Conservation (phyloP, 2,113 vertebrate species). For the Dunckerocampus dactyliophorus region DNA sequence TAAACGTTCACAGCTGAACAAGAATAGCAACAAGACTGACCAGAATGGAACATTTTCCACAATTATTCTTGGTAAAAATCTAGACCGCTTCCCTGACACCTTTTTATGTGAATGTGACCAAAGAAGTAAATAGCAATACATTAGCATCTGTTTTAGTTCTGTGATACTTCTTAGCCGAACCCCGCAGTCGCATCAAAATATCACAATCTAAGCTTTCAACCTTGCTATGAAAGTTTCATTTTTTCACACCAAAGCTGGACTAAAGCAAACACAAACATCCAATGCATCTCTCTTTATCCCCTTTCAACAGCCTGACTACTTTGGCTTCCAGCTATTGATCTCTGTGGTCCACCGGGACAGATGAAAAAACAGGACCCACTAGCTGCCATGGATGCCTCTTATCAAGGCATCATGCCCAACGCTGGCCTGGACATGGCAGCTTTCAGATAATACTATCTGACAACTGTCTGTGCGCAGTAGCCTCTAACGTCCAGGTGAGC, state of each 20-base stretch:
- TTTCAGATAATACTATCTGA: constrained; percentile 48
- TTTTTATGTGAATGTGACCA: not conserved
- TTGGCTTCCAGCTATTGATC: constrained; percentile 16
- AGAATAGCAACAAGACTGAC: not conserved
- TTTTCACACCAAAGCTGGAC: constrained; percentile 27
- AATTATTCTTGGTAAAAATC: not conserved
- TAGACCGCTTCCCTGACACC: too few species aligned
- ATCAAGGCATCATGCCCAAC: constrained; percentile 46
- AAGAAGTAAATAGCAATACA: not conserved
- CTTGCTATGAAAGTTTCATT: constrained; percentile 8
- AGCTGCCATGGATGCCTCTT: constrained; percentile 46
- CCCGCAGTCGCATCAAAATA: constrained; percentile 6
- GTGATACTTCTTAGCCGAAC: not conserved
- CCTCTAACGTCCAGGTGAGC: constrained; percentile 37
- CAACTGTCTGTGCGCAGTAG: constrained; percentile 37
- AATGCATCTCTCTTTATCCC: constrained; percentile 28
- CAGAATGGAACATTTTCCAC: not conserved
- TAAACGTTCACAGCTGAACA: not conserved
- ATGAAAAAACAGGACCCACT: constrained; percentile 42
- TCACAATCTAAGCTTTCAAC: constrained; percentile 10
- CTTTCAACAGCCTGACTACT: constrained; percentile 43
- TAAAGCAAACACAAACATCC: constrained; percentile 36
- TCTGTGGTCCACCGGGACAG: constrained; percentile 33
- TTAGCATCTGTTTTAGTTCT: not conserved
- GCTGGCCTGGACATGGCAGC: constrained; percentile 41